A percentile compares a stretch with the other conserved stretches of the same genome.
These are phyloP conservation scores for Lagodon rhomboides DNA, from an alignment of 2,797 vertebrate species.

Conservation along the genomic window DNA sequence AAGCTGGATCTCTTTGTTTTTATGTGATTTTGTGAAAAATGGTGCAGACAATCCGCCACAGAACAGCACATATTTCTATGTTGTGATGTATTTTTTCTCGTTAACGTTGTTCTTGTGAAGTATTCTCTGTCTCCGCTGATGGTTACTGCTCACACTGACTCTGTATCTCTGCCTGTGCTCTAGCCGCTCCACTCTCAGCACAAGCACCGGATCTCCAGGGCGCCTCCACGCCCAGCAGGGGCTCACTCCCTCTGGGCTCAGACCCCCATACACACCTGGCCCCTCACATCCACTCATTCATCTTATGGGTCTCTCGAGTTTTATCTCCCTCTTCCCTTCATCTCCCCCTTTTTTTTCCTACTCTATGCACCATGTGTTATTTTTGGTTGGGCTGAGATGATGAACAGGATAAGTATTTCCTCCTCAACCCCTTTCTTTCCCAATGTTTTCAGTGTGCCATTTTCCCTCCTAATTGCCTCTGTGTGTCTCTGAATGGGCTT, in stretches of 20 bases:
- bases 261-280: constrained; percentile 75
- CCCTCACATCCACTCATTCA: constrained; percentile 66
- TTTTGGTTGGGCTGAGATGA: constrained; percentile 41
- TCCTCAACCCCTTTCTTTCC: constrained; percentile 36
- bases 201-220: constrained; percentile 79
- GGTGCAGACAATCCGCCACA: constrained; percentile 73
- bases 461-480: constrained; percentile 32
- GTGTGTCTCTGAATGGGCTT: constrained; percentile 21
- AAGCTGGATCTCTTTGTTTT: constrained; percentile 76
- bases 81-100: constrained; percentile 21
- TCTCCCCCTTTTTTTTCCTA: constrained; percentile 32
- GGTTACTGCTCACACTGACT: constrained; percentile 76
- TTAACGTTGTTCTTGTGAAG: constrained; percentile 40
- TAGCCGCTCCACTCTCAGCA: constrained; percentile 79
- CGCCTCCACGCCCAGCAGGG: constrained; percentile 76
- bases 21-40: constrained; percentile 89
- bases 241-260: constrained; percentile 79
- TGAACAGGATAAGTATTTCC: constrained; percentile 79
- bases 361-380: constrained; percentile 38
- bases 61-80: constrained; percentile 26
- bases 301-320: constrained; percentile 56
- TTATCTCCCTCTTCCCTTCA: constrained; percentile 48
- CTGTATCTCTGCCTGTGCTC: constrained; percentile 85
- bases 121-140: constrained; percentile 64
- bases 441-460: constrained; percentile 43